Base-by-base conservation (phyloP, 2,888 invertebrate genomes). In the Enchytraeus crypticus region DNA sequence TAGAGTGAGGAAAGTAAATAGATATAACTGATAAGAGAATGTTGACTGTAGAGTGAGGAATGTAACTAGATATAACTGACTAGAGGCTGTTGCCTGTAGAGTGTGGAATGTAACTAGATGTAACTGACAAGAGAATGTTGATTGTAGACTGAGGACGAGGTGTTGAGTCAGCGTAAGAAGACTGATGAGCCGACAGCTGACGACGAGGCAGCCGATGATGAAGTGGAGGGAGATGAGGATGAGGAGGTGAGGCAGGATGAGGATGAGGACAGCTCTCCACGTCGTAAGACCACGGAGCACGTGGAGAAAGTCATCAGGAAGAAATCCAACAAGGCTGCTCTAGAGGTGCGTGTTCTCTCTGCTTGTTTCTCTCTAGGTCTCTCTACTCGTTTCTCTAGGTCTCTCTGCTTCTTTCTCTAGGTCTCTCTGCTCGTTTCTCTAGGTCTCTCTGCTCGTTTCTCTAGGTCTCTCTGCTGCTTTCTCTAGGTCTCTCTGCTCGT, bases 151-250 rank as follows among this genome's bases (percentile, higher is more conserved):
- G 38, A 38, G 11, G 38, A 8, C 38, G 38, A 3, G 34, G 54
- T 27, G 26, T 1, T 53, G 45, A 18, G 49, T 11, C 51, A 55
- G n/a, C 62, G 49, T 34, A 62, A 62, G 59, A 62, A 62, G 47
- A 59, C 59, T 1, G 62, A 62, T 45, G 62, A 32, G n/a, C 34
- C 51, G 18, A 30, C 59, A 2, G 51, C 57, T 2, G 61, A 61
- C 43, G 62, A 62, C 18, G 58, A 59, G 5, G 54, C 43, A 8
- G 32, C 29, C 27, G 27, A 43, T 5, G 47, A 46, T 30, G 38
- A 54, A 18, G 18, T 11, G 26, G 49, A 47, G 49, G 53, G 43
- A 14, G 54, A 54, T 5, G 43, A 54, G 23, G 46, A 57, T 29
- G 30, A 54, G 43, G 49, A 47, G 26, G 49, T 18, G 26, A 11